Evolutionary conservation across 2,888 invertebrate genomes (phyloP).

Genomic region (Brenthis ino): DNA sequence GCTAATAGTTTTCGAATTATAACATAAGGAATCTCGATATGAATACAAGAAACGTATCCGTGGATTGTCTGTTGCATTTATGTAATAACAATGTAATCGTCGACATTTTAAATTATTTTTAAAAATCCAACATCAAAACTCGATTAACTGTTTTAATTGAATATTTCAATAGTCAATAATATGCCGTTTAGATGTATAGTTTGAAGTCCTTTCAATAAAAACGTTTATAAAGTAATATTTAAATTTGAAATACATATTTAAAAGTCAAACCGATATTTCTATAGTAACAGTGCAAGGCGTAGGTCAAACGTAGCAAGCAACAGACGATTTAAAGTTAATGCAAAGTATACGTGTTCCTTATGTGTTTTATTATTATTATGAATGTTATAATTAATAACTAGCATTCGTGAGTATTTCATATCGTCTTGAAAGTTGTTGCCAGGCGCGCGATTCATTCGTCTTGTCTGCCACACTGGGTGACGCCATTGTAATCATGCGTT

Average conservation of each 20-base stretch:
- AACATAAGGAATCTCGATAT: no score
- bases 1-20: no score
- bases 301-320: conserved; percentile 15
- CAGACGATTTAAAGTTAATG: no score
- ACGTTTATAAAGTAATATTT: conserved; percentile 18
- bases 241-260: conserved; percentile 24
- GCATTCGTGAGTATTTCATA: background rate
- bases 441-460: conserved; percentile 34
- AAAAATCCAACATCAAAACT: no score
- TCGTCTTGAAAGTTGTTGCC: conserved; percentile 28
- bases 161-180: no score
- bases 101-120: no score
- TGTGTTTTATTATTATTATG: conserved; percentile 7
- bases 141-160: no score
- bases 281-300: conserved; percentile 23
- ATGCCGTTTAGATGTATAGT: no score
- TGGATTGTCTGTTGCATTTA: no score
- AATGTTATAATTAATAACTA: conserved; percentile 18
- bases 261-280: conserved; percentile 26
- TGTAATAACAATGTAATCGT: no score
- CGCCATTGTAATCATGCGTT: conserved; percentile 43
- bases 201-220: conserved; percentile 2
- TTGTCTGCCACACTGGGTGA: conserved; percentile 39
- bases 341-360: background rate
- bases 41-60: no score